Conservation (phyloP, 2,888 invertebrate species). For the Meta bourneti region DNA sequence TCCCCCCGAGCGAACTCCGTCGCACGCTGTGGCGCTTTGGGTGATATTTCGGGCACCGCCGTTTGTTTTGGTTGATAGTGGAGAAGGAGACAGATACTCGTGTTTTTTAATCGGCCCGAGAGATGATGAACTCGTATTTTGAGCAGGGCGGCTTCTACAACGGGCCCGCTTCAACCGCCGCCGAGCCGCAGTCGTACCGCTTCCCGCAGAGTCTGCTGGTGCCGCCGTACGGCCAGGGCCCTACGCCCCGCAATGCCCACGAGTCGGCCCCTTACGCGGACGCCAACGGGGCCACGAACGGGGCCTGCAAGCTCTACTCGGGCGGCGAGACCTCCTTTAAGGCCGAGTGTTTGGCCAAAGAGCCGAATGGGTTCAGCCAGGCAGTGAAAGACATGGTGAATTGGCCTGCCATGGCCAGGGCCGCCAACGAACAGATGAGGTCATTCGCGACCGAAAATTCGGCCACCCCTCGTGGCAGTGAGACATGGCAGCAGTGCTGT, state of each 20-base stretch:
- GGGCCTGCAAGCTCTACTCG: slow-evolving; percentile 77
- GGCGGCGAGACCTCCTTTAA: slow-evolving; percentile 74
- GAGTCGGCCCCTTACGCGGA: slow-evolving; percentile 67
- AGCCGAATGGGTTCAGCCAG: slow-evolving; percentile 77
- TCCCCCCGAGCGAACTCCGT: not conserved
- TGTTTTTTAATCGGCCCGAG: not conserved
- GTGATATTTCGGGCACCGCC: slow-evolving; percentile 21
- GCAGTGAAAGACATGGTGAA: slow-evolving; percentile 77
- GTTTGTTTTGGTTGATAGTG: slow-evolving; percentile 40
- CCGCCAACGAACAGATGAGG: slow-evolving; percentile 76
- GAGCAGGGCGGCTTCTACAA: slow-evolving; percentile 98
- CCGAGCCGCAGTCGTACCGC: slow-evolving; percentile 86
- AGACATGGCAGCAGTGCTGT: slow-evolving; percentile 84
- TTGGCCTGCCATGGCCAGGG: slow-evolving; percentile 66
- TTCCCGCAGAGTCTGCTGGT: slow-evolving; percentile 89
- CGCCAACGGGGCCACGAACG: slow-evolving; percentile 66
- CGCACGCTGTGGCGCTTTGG: slow-evolving; percentile 27
- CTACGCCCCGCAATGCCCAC: slow-evolving; percentile 67
- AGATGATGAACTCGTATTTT: slow-evolving; percentile 94
- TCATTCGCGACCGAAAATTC: slow-evolving; percentile 76
- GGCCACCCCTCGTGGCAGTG: slow-evolving; percentile 73
- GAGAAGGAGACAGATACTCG: not conserved
- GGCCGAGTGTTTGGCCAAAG: slow-evolving; percentile 77
- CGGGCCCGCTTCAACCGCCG: slow-evolving; percentile 88
- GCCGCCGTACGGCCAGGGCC: slow-evolving; percentile 85